Base-by-base conservation (phyloP, 2,797 vertebrate species). In the Trematomus bernacchii region DNA sequence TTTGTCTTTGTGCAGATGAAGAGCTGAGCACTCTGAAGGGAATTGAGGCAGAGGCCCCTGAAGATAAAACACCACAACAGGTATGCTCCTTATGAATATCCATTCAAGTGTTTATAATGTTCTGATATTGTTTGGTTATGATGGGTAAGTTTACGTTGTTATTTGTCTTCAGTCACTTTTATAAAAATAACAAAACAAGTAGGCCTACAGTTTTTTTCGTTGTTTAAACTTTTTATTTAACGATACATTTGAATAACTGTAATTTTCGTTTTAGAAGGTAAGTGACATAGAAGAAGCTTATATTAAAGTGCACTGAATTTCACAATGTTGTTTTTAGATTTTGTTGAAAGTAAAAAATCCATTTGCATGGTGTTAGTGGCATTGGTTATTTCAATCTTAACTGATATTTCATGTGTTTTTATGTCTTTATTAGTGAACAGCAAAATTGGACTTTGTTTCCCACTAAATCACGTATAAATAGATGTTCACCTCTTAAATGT, bases 21-120 rank as follows among this genome's bases (percentile, higher is more conserved):
- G 91, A 94, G 72, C 84, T 94, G 66, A 91, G 71, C 19, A 23
- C 89, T 68, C 76, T 94, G 27, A 94, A 94, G 82, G 91, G 93
- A 79, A 89, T 91, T 21, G 93, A 94, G 13, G 90, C 71, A 46
- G 92, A 93, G 10, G 82, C 80, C 2, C 43, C 65, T 30, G 90
- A 91, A 30, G 89, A 91, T 5, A 93, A 93, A 82, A 69, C 69
- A 27, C 63, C 70, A 3, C 85, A 92, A 18, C 87, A 92, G 91
- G 93, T 94, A 83, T 78, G 6, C 42, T 50, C 27, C 7, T 55
- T 42, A 43, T 42, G 6, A 61, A 13, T 43, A 42, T 8, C 33
- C 33, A 37, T 37, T 2, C 33, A 37, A 37, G 33, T 2, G 33
- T 37, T 30, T 9, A 11, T 13, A 3, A 3, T 63, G 14, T 3